These are phyloP conservation scores for Otolemur garnettii DNA, from an alignment of 2,113 vertebrate species.

Conservation along the genomic window DNA sequence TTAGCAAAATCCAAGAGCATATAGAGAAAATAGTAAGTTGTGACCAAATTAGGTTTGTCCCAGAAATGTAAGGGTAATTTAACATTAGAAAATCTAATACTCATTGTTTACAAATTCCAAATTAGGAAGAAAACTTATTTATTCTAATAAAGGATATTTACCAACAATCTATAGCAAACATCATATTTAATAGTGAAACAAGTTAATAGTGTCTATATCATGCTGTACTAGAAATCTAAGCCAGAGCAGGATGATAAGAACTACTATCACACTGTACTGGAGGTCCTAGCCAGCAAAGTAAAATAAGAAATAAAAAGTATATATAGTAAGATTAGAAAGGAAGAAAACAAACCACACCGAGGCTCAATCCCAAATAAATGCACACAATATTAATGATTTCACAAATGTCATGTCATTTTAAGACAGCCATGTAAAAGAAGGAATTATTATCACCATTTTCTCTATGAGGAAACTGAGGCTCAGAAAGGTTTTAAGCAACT, in stretches of 20 bases:
- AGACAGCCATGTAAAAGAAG: neutral
- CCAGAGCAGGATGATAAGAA: neutral
- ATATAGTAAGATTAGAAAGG: neutral
- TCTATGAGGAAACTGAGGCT: neutral
- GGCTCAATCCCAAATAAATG: neutral
- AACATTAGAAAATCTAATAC: neutral
- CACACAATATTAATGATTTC: neutral
- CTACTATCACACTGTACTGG: neutral
- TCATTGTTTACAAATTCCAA: neutral
- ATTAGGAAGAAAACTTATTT: neutral
- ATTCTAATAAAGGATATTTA: conserved; percentile 5
- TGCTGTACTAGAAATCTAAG: neutral
- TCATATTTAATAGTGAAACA: neutral
- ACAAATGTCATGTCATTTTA: neutral
- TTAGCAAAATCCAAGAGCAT: neutral
- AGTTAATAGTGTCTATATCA: neutral
- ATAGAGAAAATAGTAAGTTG: neutral
- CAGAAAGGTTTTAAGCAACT: neutral
- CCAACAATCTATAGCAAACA: neutral
- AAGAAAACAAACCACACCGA: neutral
- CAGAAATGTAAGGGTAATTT: neutral
- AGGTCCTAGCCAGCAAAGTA: neutral
- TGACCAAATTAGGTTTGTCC: neutral
- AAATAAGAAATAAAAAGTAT: neutral
- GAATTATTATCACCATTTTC: neutral